Base-by-base conservation (phyloP, 1,140 invertebrate species). In the Dufourea novaeangliae region DNA sequence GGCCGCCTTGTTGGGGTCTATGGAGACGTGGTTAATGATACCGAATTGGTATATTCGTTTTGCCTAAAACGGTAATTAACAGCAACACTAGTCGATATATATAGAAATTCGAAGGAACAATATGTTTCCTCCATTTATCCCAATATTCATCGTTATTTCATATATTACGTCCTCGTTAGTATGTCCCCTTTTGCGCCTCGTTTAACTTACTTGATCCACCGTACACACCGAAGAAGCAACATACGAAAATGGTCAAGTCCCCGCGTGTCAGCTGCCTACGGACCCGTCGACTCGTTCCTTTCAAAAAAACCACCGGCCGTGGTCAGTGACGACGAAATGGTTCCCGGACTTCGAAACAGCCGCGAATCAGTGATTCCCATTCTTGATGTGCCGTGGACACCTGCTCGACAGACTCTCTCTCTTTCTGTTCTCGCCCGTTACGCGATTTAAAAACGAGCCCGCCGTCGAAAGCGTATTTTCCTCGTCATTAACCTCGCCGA, bases 301-400 rank as follows among this genome's bases (percentile, higher is more conserved):
- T 29, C 20, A 7, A 39, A 37, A 50, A 57, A 57, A 14, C 4
- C 17, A 37, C 20, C 80, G 79, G 68, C 76, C 77, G 85, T 86
- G 87, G 86, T 86, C 85, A 88, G 85, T 79, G 73, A 86, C 80
- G 79, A 44, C 59, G 76, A 62, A 62, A 62, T 61, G 12, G 71
- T 77, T 78, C 80, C 12, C 52, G 22, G 14, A 17, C 52, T 5
- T 82, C 32, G 59, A 50, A 11, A 61, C 39, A 11, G 41, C 37
- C 34, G 39, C 25, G 44, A 56, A 56, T 57, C 54, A 57, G 54
- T 32, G 54, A 57, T 32, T 56, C 52, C 52, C 52, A 27, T 56
- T 56, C 52, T 5, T 4, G 25, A 27, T 27, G 52, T 27, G 25
- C 11, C 25, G 3, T 1, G 22, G 12, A 46, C 62, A 64, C 39